A percentile compares a stretch with the other conserved stretches of the same genome.
Evolutionary conservation across 2,888 invertebrate species (phyloP).

Genomic region (Margaritifera margaritifera): DNA sequence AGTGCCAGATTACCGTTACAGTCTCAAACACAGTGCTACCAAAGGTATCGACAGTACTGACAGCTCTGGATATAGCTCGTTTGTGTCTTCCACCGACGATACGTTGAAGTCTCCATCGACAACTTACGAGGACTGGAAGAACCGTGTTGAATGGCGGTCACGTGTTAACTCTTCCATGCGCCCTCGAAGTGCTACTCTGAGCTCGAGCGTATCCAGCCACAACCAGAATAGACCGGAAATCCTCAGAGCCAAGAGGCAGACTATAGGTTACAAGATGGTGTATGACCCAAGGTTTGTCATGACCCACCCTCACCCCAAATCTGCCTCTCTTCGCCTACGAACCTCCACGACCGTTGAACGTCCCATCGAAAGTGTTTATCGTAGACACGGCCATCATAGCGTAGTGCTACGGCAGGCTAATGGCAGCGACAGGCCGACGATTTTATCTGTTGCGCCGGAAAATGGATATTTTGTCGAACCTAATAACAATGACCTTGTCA

Average conservation of each 20-base stretch:
- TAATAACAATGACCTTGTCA: constrained; percentile 30
- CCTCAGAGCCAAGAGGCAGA: no score
- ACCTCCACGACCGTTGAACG: constrained; percentile 24
- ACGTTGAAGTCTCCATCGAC: constrained; percentile 14
- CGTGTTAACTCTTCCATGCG: constrained; percentile 10
- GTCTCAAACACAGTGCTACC: background rate
- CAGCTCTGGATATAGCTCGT: constrained; percentile 13
- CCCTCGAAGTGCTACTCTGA: constrained; percentile 28
- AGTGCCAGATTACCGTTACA: constrained; percentile 31
- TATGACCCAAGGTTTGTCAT: no score
- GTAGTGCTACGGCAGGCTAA: constrained; percentile 15
- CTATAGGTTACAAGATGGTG: no score
- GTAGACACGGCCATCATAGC: constrained; percentile 29
- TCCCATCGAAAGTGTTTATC: constrained; percentile 36
- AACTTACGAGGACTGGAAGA: constrained; percentile 35
- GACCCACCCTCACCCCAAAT: no score
- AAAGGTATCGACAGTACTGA: constrained; percentile 5
- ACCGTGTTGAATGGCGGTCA: constrained; percentile 34
- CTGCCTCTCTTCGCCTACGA: background rate
- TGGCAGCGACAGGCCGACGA: constrained; percentile 13
- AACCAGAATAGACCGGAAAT: no score
- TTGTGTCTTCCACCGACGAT: background rate
- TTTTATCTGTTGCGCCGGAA: constrained; percentile 13
- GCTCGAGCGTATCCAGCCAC: constrained; percentile 2
- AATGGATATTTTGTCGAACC: constrained; percentile 16